These are phyloP conservation scores for Crenichthys baileyi DNA, from an alignment of 2,797 vertebrate genomes.

Conservation along the genomic window DNA sequence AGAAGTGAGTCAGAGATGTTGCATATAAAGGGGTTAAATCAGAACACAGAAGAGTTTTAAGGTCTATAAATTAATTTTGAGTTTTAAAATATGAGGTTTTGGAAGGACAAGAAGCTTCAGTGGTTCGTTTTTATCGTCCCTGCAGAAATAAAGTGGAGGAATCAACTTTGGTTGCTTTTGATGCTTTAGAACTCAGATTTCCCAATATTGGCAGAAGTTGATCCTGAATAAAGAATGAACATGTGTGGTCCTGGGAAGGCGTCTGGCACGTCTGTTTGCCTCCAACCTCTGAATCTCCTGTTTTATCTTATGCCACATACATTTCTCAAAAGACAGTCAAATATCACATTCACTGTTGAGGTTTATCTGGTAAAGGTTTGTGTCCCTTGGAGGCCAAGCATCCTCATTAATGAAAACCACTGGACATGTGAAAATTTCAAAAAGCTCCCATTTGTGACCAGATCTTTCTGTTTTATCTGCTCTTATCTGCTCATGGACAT, in stretches of 20 bases:
- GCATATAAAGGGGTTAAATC: constrained; percentile 24
- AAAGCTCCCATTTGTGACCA: constrained; percentile 32
- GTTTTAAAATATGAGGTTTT: constrained; percentile 47
- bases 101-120: constrained; percentile 33
- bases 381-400: constrained; percentile 41
- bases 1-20: constrained; percentile 39
- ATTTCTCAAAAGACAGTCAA: constrained; percentile 45
- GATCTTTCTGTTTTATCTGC: constrained; percentile 61
- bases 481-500: constrained; percentile 20
- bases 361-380: constrained; percentile 23
- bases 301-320: constrained; percentile 62
- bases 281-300: constrained; percentile 48
- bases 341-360: constrained; percentile 36
- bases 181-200: constrained; percentile 67
- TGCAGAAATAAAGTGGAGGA: constrained; percentile 27
- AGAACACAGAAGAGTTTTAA: constrained; percentile 7
- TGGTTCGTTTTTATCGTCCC: constrained; percentile 58
- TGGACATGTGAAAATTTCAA: constrained; percentile 40
- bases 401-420: constrained; percentile 41
- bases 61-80: constrained; percentile 10
- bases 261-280: constrained; percentile 41
- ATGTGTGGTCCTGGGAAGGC: constrained; percentile 62
- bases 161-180: constrained; percentile 41
- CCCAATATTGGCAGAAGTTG: constrained; percentile 64
- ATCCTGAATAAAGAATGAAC: constrained; percentile 76